Evolutionary conservation across 2,888 invertebrate genomes (phyloP).

Genomic region (Tupiocoris notatus): DNA sequence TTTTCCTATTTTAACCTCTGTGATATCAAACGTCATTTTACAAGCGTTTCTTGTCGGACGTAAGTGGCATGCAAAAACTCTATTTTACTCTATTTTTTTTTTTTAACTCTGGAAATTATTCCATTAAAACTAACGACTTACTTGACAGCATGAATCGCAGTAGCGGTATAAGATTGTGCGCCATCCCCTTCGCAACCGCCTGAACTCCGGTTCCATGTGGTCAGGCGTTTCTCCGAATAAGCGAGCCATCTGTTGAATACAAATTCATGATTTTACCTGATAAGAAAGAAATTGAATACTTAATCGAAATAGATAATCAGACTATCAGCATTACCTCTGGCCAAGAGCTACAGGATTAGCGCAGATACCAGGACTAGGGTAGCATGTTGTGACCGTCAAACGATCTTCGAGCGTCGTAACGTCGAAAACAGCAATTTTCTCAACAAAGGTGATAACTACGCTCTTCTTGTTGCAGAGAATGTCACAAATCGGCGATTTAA

Average conservation of each 20-base stretch:
- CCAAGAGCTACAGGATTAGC: conserved; percentile 85
- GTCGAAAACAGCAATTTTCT: conserved; percentile 88
- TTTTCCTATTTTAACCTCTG: too few species aligned
- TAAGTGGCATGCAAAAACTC: too few species aligned
- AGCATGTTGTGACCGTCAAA: conserved; percentile 84
- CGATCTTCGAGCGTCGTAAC: conserved; percentile 83
- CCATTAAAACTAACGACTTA: too few species aligned
- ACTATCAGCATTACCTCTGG: conserved; percentile 58
- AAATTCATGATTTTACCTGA: conserved; percentile 15
- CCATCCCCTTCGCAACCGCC: conserved; percentile 81
- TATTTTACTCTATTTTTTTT: too few species aligned
- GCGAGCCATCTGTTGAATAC: conserved; percentile 58
- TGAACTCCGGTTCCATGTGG: conserved; percentile 73
- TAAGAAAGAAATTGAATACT: too few species aligned
- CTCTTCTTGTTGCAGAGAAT: conserved; percentile 86
- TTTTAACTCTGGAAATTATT: too few species aligned
- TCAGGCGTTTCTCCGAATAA: conserved; percentile 78
- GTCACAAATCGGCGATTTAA: conserved; percentile 85
- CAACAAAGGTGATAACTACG: conserved; percentile 82
- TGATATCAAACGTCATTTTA: too few species aligned
- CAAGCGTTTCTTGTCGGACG: too few species aligned
- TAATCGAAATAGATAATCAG: neutral
- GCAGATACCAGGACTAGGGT: conserved; percentile 77
- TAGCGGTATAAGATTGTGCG: conserved; percentile 85
- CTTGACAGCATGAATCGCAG: conserved; percentile 92